A percentile compares a stretch with the other conserved stretches of the same genome.
Conservation (phyloP, 2,888 invertebrate species). For the Digitonthophagus gazella region DNA sequence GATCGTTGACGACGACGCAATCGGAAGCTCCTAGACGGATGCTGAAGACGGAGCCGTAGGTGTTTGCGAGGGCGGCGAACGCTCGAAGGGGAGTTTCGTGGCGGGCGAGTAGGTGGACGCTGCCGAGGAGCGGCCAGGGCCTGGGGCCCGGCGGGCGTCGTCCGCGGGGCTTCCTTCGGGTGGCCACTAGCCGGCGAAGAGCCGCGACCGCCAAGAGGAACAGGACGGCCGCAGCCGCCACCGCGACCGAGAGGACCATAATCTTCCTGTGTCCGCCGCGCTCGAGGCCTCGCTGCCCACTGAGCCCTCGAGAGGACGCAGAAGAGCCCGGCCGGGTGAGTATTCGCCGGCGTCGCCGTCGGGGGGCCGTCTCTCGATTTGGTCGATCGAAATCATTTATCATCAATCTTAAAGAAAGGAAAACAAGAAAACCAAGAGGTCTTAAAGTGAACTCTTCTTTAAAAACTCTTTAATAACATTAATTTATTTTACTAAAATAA, state of each 20-base stretch:
- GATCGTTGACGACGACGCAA: constrained; percentile 74
- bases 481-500: too few relatives aligned
- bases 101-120: constrained; percentile 64
- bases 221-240: not conserved
- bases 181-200: not conserved
- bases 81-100: constrained; percentile 69
- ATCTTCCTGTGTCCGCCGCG: not conserved
- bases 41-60: constrained; percentile 72
- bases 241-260: not conserved
- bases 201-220: not conserved
- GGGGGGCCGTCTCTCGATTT: not conserved
- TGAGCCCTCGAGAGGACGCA: not conserved
- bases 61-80: constrained; percentile 66
- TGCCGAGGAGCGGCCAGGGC: constrained; percentile 69
- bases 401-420: too few relatives aligned
- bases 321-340: not conserved
- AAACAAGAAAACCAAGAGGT: too few relatives aligned
- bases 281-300: not conserved
- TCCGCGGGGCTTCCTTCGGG: too few relatives aligned
- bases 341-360: not conserved
- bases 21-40: constrained; percentile 66
- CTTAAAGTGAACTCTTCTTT: too few relatives aligned
- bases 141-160: constrained; percentile 71
- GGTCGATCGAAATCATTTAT: too few relatives aligned
- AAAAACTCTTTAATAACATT: too few relatives aligned